Base-by-base conservation (phyloP, 2,888 invertebrate genomes). In the Drosophila quasianomalipes region DNA sequence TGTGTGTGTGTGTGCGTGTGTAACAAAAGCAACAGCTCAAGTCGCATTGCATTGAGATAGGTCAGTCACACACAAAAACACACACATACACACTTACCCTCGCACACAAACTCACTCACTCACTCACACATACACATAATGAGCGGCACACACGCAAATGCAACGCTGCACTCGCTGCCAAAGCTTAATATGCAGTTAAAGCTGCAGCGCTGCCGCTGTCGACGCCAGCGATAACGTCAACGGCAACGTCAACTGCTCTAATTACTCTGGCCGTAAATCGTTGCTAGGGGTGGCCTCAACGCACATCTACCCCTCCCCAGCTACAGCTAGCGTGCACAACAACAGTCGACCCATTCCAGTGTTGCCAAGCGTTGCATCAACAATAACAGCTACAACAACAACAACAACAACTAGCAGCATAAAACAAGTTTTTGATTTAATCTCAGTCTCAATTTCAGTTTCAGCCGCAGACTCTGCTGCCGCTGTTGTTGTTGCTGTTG, bases 11-110 rank as follows among this genome's bases (percentile, higher is more conserved):
- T 54, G 28, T 57, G 73, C 73, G 79, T 69, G 72, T 67, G 80
- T 70, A 77, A 78, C 65, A 83, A 80, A 77, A 74, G 88, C 76
- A 82, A 81, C 69, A 82, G 79, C 76, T 78, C 88, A 91, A 91
- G 88, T 82, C 78, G 77, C 74, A 85, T 91, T 91, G 90, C 91
- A 91, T 91, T 91, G 91, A 90, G 91, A 85, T 91, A 91, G 91
- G 91, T 91, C 91, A 91, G 91, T 91, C 91, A 90, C 91, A 88
- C 73, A 80, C 81, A 71, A 68, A 79, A 67, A 74, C 74, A 72
- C 63, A 67, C 57, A 76, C 51, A 72, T 57, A 76, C 55, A 66
- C 54, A 67, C 54, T 68, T 49, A 74, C 54, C 41, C 33, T 60
- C 61, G 61, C 72, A 57, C n/a, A 57, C 12, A 28, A n/a, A 16